phyloP scores from a whole-genome alignment of 2,113 vertebrate genomes.

The Leptodactylus fuscus region DNA sequence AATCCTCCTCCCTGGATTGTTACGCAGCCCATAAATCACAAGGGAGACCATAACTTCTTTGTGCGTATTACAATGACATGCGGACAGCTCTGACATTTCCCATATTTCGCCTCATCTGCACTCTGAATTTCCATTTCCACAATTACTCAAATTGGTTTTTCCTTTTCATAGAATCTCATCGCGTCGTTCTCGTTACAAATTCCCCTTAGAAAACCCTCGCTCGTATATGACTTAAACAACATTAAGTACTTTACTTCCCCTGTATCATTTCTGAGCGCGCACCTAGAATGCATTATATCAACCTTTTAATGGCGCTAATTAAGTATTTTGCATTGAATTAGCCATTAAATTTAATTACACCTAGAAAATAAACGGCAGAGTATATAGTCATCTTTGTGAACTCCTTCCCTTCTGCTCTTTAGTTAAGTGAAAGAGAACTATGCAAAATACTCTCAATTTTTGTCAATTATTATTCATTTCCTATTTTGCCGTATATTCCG shows the following conservation, averaged over 20 bases:
- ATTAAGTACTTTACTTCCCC: slow-evolving; percentile 26
- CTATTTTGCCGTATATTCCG: slow-evolving; percentile 27
- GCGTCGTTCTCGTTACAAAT: not conserved
- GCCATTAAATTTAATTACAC: slow-evolving; percentile 48
- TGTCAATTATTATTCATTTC: slow-evolving; percentile 37
- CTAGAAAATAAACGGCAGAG: slow-evolving; percentile 7
- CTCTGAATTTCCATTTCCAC: slow-evolving; percentile 1
- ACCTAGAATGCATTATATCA: slow-evolving; percentile 35
- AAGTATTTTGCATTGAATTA: slow-evolving; percentile 43
- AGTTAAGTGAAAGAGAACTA: slow-evolving; percentile 2
- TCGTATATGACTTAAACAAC: slow-evolving; percentile 10
- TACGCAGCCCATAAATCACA: not conserved
- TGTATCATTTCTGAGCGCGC: slow-evolving; percentile 1
- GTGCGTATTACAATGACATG: not conserved
- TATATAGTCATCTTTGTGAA: not conserved
- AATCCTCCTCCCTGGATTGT: too few species aligned
- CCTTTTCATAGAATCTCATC: not conserved
- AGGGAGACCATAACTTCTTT: not conserved
- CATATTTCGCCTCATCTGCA: not conserved
- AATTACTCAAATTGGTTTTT: slow-evolving; percentile 24
- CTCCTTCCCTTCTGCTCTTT: slow-evolving; percentile 20
- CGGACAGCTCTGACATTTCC: not conserved
- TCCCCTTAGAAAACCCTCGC: not conserved
- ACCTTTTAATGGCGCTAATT: slow-evolving; percentile 25
- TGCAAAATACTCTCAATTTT: not conserved